phyloP scores from a whole-genome alignment of 2,888 invertebrate genomes.

The Sepiola atlantica region DNA sequence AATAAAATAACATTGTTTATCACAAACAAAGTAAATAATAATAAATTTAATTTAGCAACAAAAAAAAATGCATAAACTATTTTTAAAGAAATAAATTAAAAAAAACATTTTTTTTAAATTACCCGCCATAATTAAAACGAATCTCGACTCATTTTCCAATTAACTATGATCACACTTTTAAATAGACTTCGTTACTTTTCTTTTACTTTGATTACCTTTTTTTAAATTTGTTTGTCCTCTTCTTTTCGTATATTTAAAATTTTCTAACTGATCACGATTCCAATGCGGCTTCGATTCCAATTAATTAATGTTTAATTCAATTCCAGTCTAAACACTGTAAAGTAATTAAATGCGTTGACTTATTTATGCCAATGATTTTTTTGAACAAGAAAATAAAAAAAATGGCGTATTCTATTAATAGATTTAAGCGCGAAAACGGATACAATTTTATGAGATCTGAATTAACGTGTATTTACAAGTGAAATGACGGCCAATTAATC shows the following conservation, averaged over 20 bases:
- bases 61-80: not conserved
- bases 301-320: slow-evolving; percentile 1
- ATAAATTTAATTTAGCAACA: not conserved
- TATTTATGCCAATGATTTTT: not conserved
- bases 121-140: not conserved
- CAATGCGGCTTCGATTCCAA: not conserved
- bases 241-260: not conserved
- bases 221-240: too few species aligned
- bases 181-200: not conserved
- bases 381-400: too few species aligned
- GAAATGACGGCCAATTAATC: too few species aligned
- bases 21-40: not conserved
- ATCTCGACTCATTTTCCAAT: not conserved
- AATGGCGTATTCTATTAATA: too few species aligned
- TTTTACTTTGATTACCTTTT: too few species aligned
- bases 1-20: not conserved
- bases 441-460: too few species aligned
- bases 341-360: not conserved
- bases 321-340: not conserved
- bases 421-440: too few species aligned
- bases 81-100: too few species aligned
- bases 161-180: not conserved
- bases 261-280: not conserved
- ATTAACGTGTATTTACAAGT: too few species aligned
- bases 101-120: too few species aligned